These are phyloP conservation scores for Zaprionus africanus DNA, from an alignment of 1,140 invertebrate species.

Conservation along the genomic window DNA sequence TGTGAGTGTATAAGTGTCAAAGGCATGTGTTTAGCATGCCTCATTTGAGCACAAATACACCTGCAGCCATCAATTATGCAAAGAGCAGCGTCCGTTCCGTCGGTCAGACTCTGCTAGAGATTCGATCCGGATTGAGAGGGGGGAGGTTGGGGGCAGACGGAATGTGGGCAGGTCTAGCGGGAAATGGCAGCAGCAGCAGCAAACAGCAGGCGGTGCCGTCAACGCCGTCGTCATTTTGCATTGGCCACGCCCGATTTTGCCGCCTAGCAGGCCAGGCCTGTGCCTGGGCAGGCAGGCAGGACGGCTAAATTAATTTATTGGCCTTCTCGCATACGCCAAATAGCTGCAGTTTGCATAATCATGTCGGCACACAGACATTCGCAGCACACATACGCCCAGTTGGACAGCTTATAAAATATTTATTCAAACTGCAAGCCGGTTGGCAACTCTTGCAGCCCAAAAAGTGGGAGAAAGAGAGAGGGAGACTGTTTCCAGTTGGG, in stretches of 20 bases:
- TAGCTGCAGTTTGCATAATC: constrained; percentile 81
- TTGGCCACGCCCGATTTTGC: constrained; percentile 32
- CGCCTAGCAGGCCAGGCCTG: constrained; percentile 29
- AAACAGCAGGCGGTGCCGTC: constrained; percentile 39
- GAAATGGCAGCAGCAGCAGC: neutral
- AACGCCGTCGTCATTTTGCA: constrained; percentile 34
- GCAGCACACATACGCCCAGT: constrained; percentile 24
- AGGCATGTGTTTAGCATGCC: constrained; percentile 81
- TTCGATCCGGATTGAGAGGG: neutral
- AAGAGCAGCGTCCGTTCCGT: constrained; percentile 54
- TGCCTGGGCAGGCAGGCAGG: neutral
- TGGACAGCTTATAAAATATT: constrained; percentile 74
- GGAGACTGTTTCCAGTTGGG: neutral
- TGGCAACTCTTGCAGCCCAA: constrained; percentile 57
- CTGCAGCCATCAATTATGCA: constrained; percentile 83
- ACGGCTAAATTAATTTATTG: constrained; percentile 80
- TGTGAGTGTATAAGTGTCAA: constrained; percentile 73
- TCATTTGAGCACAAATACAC: constrained; percentile 81
- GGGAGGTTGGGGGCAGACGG: neutral
- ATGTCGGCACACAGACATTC: constrained; percentile 32
- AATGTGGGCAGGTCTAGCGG: neutral
- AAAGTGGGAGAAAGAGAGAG: neutral
- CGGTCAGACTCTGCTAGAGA: neutral
- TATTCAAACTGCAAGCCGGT: constrained; percentile 72
- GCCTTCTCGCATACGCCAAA: constrained; percentile 72